Conservation (phyloP, 2,113 vertebrate genomes). For the Cheirogaleus medius region DNA sequence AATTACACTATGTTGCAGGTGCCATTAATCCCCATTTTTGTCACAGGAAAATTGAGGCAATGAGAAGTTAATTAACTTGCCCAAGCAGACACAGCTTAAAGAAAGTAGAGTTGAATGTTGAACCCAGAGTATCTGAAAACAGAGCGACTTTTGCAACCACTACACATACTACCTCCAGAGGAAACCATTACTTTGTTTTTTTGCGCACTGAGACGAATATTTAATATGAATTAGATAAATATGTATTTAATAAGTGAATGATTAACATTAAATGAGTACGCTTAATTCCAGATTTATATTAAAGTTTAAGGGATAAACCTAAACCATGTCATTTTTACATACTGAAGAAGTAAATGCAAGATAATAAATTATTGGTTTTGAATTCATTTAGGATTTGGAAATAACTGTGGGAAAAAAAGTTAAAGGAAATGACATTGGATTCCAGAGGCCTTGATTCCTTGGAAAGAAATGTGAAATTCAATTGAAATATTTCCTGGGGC, state of each 20-base stretch:
- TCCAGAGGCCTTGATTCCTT: slow-evolving; percentile 64
- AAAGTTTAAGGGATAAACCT: background rate
- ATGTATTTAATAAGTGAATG: background rate
- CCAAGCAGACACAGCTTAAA: background rate
- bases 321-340: slow-evolving; percentile 38
- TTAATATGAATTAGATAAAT: background rate
- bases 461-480: slow-evolving; percentile 75
- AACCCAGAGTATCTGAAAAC: background rate
- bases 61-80: background rate
- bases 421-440: slow-evolving; percentile 67
- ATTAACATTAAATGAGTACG: background rate
- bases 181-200: background rate
- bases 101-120: background rate
- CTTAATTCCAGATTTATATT: background rate
- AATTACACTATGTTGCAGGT: background rate
- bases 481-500: slow-evolving; percentile 79
- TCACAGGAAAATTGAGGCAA: background rate
- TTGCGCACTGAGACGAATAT: background rate
- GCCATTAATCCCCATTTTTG: background rate
- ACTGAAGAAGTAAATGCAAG: slow-evolving; percentile 53
- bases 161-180: background rate
- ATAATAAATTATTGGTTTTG: slow-evolving; percentile 44
- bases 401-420: slow-evolving; percentile 47
- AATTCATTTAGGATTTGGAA: slow-evolving; percentile 73
- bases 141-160: background rate